phyloP scores from a whole-genome alignment of 2,797 vertebrate genomes.

The Mus caroli region DNA sequence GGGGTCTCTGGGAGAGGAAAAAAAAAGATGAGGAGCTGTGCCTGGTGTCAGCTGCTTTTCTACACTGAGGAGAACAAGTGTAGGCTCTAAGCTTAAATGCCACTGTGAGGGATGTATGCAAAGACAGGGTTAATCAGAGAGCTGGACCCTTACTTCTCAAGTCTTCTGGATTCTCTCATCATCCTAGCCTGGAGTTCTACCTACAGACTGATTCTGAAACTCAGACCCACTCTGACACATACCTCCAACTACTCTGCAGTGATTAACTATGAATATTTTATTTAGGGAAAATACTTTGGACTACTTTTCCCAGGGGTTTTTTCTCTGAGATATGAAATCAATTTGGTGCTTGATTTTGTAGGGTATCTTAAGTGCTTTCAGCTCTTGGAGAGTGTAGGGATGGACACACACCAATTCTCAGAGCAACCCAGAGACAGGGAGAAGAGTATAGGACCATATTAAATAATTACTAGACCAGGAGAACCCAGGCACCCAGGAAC shows the following conservation, averaged over 20 bases:
- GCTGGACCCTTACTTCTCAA: not conserved
- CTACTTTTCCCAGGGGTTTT: not conserved
- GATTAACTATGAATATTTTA: not conserved
- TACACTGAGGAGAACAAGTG: not conserved
- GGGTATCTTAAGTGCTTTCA: conserved; percentile 37
- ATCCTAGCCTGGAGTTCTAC: not conserved
- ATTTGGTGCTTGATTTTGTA: conserved; percentile 33
- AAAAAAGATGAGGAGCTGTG: not conserved
- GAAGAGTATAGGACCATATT: not conserved
- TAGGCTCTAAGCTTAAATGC: not conserved
- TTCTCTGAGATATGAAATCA: conserved; percentile 58
- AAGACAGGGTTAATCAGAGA: not conserved
- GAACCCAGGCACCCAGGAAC: no score
- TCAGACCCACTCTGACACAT: not conserved
- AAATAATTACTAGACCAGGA: conserved; percentile 23
- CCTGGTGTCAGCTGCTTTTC: conserved; percentile 43
- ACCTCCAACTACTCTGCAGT: not conserved
- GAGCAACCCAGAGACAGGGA: not conserved
- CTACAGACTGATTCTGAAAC: not conserved
- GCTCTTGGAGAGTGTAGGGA: not conserved
- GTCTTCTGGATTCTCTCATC: not conserved
- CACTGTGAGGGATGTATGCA: not conserved
- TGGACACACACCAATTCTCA: not conserved
- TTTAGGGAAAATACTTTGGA: conserved; percentile 39
- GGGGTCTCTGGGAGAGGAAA: not conserved